Percentiles rank a stretch among this genome's conserved stretches.
Evolutionary conservation across 2,113 vertebrate species (phyloP).

Genomic region (Leuciscus idus): DNA sequence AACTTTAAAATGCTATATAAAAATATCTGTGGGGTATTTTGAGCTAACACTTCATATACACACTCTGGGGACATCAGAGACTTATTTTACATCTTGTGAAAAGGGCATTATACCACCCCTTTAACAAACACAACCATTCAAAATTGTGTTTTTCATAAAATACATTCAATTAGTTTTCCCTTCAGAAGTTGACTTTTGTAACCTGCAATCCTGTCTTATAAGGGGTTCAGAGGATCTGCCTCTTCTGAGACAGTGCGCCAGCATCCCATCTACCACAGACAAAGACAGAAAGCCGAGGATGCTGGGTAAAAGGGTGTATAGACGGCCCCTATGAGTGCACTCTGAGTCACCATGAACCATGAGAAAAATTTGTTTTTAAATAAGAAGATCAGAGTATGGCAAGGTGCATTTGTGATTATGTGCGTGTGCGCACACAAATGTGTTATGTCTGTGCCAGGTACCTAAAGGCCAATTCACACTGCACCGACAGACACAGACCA

Average conservation of each 20-base stretch:
- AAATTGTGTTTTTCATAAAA: too few species aligned
- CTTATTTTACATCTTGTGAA: too few species aligned
- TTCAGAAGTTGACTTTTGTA: background rate
- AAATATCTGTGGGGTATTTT: too few species aligned
- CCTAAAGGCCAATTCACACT: background rate
- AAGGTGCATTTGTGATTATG: background rate
- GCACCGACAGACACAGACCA: too few species aligned
- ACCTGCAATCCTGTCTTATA: background rate
- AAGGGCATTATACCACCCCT: too few species aligned
- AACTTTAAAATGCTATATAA: too few species aligned
- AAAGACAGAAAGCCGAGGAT: conserved; percentile 34
- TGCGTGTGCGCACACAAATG: background rate
- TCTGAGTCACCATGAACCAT: conserved; percentile 13
- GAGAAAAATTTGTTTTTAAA: background rate
- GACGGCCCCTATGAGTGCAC: conserved; percentile 49
- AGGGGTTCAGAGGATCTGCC: background rate
- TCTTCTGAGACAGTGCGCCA: conserved; percentile 26
- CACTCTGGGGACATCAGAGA: too few species aligned
- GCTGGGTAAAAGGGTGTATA: conserved; percentile 38
- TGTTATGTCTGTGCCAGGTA: conserved; percentile 23
- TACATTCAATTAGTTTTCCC: background rate
- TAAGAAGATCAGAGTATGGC: background rate
- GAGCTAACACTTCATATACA: too few species aligned
- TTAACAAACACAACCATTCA: too few species aligned
- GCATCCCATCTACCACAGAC: background rate